A percentile compares a stretch with the other conserved stretches of the same genome.
These are phyloP conservation scores for Cygnus buccinator DNA, from an alignment of 2,113 vertebrate genomes.

Conservation along the genomic window DNA sequence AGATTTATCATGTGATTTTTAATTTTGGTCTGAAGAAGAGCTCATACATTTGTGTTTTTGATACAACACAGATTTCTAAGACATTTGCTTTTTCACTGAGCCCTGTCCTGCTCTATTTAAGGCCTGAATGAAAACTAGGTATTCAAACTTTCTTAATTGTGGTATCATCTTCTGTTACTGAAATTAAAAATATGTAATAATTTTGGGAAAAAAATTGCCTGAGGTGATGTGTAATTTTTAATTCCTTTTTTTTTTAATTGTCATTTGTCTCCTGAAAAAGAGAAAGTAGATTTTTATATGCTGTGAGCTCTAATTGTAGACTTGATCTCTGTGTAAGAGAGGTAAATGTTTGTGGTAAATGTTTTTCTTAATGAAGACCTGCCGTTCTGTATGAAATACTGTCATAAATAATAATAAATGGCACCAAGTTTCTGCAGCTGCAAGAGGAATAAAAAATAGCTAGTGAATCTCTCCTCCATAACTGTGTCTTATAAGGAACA, in stretches of 20 bases:
- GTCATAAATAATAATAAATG: conserved; percentile 39
- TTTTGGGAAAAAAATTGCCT: not conserved
- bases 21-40: not conserved
- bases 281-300: not conserved
- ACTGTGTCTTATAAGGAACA: not conserved
- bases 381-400: conserved; percentile 25
- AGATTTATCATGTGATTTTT: not conserved
- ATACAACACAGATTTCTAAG: not conserved
- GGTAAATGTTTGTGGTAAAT: conserved; percentile 11
- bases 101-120: not conserved
- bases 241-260: not conserved
- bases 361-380: conserved; percentile 37
- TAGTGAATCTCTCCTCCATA: not conserved
- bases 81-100: not conserved
- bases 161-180: not conserved
- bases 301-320: not conserved
- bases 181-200: not conserved
- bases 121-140: not conserved
- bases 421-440: not conserved
- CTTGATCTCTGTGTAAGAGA: not conserved
- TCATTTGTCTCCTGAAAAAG: not conserved
- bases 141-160: not conserved
- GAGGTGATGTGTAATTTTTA: not conserved
- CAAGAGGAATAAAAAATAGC: not conserved
- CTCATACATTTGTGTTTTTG: not conserved